A percentile compares a stretch with the other conserved stretches of the same genome.
Evolutionary conservation across 2,888 invertebrate genomes (phyloP).

Genomic region (Vesta saturnalis): DNA sequence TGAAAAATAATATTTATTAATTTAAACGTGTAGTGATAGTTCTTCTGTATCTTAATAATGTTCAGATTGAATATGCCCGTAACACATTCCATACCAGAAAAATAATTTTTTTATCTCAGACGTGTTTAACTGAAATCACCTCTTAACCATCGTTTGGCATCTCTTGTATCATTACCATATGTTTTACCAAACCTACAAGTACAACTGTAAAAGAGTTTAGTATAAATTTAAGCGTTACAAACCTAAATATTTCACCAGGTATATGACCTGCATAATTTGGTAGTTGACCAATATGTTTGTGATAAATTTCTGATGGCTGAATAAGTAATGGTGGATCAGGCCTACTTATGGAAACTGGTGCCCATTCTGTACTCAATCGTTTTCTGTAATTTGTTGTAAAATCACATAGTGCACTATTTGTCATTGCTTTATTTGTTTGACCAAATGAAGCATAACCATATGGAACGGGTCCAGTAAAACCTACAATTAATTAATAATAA

Average conservation of each 20-base stretch:
- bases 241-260: constrained; percentile 78
- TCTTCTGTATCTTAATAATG: too few species aligned
- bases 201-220: background rate
- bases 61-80: too few species aligned
- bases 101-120: too few species aligned
- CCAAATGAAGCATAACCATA: constrained; percentile 74
- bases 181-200: constrained; percentile 76
- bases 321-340: constrained; percentile 65
- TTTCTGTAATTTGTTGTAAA: constrained; percentile 80
- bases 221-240: background rate
- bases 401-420: constrained; percentile 77
- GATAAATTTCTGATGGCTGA: constrained; percentile 73
- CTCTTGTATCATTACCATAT: constrained; percentile 76
- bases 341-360: constrained; percentile 69
- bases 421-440: constrained; percentile 71
- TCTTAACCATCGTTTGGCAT: constrained; percentile 78
- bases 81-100: too few species aligned
- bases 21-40: too few species aligned
- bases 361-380: constrained; percentile 79
- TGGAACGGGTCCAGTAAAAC: constrained; percentile 74
- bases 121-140: constrained; percentile 65
- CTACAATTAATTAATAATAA: constrained; percentile 60
- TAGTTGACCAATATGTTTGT: constrained; percentile 76
- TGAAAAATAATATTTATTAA: too few species aligned
- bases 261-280: constrained; percentile 84